Evolutionary conservation across 2,888 invertebrate species (phyloP), one percentile per base, ranked within the genome.

Genomic region (Drosophila niveifrons): DNA sequence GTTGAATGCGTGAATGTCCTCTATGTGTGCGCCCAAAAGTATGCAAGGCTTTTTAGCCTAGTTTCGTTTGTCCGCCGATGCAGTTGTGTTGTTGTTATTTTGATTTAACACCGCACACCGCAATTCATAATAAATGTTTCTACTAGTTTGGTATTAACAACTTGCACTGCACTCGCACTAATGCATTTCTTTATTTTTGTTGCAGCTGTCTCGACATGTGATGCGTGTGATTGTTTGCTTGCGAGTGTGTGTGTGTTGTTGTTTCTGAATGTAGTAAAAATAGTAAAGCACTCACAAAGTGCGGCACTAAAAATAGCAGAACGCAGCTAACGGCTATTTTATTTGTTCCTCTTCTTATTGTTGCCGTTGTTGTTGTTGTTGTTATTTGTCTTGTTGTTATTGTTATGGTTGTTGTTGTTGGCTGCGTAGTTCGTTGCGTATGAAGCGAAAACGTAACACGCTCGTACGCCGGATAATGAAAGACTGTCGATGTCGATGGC

Each of bases 41-140:
- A 81, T 85, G 82, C 74, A 74, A 62, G 53, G 67, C 67, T 86
- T 75, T 83, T 83, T 83, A 83, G 83, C 83, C 86, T 79, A 83
- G 71, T 83, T 83, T 83, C 23, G 72, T 72, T 47, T 78, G 63
- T 39, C 39, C 61, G 48, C 43, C 41, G 55, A 31, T 61, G 66
- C 39, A 39, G 58, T 17, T 50, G 53, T 66, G 23, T 51, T 61
- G 31, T 58, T 58, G 28, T 29, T 46, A 34, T 18, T 52, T 18
- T 44, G 31, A n/a, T 17, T 29, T 17, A 28, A 58, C 28, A 57
- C 63, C 36, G 39, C 39, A 50, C 43, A 17, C 41, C 47, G 23
- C 43, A 53, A 41, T 68, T 66, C 55, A 69, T 62, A 74, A 78
- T 66, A 65, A 47, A 46, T 34, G 28, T 50, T 56, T 34, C 41